Evolutionary conservation across 1,140 invertebrate genomes (phyloP), one percentile per base, ranked within the genome.

Genomic region (Ips nitidus): DNA sequence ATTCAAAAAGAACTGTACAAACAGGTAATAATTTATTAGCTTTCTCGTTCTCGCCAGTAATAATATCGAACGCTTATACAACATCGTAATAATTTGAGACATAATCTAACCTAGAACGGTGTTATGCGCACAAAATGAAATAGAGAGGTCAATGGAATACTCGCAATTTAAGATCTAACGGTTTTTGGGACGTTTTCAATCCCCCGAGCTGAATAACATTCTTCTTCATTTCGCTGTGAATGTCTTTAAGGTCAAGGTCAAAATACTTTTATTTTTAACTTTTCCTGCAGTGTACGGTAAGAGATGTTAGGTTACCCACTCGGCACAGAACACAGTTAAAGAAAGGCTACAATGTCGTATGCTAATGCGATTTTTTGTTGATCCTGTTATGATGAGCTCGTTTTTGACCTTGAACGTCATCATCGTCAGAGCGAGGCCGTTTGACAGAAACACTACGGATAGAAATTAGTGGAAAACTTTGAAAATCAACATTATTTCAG

Each of bases 181-280:
- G 74, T 73, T 73, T 73, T 70, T 53, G 56, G 22, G 64, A 55
- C 57, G 62, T 60, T 71, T 70, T 71, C 62, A 62, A 64, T 66
- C 37, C 53, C 38, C 53, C 6, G 63, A 69, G 68, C 72, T 70
- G 72, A 73, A 73, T 73, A 71, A 61, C 61, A 69, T 70, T 66
- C 73, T 73, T 75, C 22, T 22, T 22, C 71, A 73, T 75, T 75
- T 75, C 69, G 56, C 64, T 75, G 69, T 71, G 70, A 73, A 73
- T 68, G 71, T 68, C 74, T 73, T 75, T 64, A 72, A 69, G 74
- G 74, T 75, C 74, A 75, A 75, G 74, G 74, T 75, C 68, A 75
- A 73, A 71, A 71, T 73, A 75, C 74, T 75, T 75, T 75, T 75
- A 75, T 73, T 75, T 75, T 75, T 75, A 75, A 75, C 74, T 75